Base-by-base conservation (phyloP, 1,140 invertebrate species). In the Nasonia longicornis region DNA sequence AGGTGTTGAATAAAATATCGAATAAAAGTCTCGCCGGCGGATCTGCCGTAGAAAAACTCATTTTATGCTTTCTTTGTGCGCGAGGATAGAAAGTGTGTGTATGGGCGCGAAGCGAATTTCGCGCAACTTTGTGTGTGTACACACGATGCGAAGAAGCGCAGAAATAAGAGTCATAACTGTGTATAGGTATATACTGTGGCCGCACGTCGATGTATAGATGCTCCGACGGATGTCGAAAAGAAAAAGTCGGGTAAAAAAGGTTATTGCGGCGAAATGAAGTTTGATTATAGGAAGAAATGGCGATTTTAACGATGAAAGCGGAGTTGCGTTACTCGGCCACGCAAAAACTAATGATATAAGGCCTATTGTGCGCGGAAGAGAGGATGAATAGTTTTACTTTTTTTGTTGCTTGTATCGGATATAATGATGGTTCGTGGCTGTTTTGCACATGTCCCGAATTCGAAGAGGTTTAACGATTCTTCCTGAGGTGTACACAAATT, bases 1-100 rank as follows among this genome's bases (percentile, higher is more conserved):
- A 29, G 2, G 29, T 38, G 20, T n/a, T n/a, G 73, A n/a, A 64
- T 76, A 58, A 81, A 81, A 81, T 71, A 81, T 76, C 20, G 73
- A 76, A 22, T 80, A n/a, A 52, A 26, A 64, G 48, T 22, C 8
- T 22, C 35, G n/a, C 16, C 38, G 35, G 10, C 4, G 38, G n/a
- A 69, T 77, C 22, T 35, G 8, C 26, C 42, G 22, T 52, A 22
- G 77, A 71, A 80, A 80, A 80, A 76, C n/a, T 74, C 79, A 69
- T 75, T 80, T 75, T 22, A 69, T 75, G 42, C 63, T 80, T 74
- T 69, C 79, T 69, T 80, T 58, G 52, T 75, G 11, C 71, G 16
- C 70, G 26, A 80, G 20, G 42, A 75, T 58, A 58, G 52, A 80
- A 72, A 80, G 74, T 75, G 72, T 80, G 72, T 31, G 35, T 52